Conservation (phyloP, 2,113 vertebrate species). For the Urocitellus parryii region DNA sequence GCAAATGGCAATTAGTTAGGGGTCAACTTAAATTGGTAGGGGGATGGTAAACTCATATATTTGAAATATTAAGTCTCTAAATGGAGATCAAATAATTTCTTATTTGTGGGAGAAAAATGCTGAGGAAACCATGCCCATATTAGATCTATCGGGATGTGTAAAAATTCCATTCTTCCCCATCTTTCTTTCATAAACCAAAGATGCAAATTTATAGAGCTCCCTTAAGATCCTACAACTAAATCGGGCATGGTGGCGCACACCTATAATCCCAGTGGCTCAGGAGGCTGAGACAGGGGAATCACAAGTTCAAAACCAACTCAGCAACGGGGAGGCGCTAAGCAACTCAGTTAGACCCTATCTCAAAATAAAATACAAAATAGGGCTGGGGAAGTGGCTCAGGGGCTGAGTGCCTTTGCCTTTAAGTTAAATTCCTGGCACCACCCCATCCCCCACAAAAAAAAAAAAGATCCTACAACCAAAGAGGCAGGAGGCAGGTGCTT, state of each 20-base stretch:
- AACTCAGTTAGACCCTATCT: no score
- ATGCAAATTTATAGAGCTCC: not conserved
- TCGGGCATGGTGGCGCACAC: accelerated
- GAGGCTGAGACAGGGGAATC: no score
- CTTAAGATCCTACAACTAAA: constrained; percentile 31
- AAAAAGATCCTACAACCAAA: constrained; percentile 26
- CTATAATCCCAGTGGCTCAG: no score
- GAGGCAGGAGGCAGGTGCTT: not conserved
- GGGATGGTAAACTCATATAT: not conserved
- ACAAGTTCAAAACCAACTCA: no score
- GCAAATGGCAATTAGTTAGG: not conserved
- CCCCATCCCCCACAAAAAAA: no score
- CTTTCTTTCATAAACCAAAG: not conserved
- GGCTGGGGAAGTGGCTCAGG: no score
- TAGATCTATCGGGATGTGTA: not conserved
- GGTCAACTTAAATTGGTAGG: not conserved
- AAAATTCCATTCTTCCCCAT: constrained; percentile 2
- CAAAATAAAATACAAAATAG: no score
- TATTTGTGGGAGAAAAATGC: not conserved
- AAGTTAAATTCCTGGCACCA: no score
- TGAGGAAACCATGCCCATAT: constrained; percentile 4
- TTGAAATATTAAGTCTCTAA: constrained; percentile 36
- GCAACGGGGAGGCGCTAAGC: no score
- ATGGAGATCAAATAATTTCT: constrained; percentile 26
- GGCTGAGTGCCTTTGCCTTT: no score